Evolutionary conservation across 2,888 invertebrate species (phyloP), one percentile per base, ranked within the genome.

Genomic region (Notodonta ziczac): DNA sequence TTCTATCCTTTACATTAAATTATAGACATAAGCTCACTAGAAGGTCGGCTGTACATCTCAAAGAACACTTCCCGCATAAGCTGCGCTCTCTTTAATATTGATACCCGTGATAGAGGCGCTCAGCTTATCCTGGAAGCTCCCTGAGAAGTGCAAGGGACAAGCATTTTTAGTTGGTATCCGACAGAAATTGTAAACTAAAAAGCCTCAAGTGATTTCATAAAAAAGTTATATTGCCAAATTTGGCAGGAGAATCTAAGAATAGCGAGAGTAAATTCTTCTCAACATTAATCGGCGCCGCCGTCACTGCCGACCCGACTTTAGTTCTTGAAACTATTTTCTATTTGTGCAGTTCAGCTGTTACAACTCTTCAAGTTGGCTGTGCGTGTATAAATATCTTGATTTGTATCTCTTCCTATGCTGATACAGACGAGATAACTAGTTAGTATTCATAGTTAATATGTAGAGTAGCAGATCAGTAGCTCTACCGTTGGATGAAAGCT

Each of bases 311-410:
- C 81, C 51, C 78, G 67, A 69, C 83, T 78, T 87, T 85, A 88
- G 87, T 90, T 90, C 91, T 91, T 89, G 90, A 93, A 93, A 91
- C 91, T 91, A 93, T 93, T 92, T 93, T 93, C 93, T 93, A 93
- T 93, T 91, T 89, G 85, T 85, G 90, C 88, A 70, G 86, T 86
- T 91, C 92, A 93, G 92, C 93, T 92, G 91, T 85, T 89, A 82
- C 87, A 76, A 83, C 83, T 84, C 87, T 85, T 91, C 90, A 90
- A 84, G 83, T 83, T 81, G 78, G 72, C 76, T 76, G 78, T 79
- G 79, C 69, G 83, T n/a, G 79, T 89, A 88, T 89, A 88, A 88
- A 90, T 88, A 90, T 79, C 63, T 14, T 16, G 16, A 16, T 13
- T 44, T 16, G 16, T 50, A n/a, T 53, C n/a, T 32, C n/a, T 52